phyloP scores from a whole-genome alignment of 2,113 vertebrate genomes.

The Cebus imitator region DNA sequence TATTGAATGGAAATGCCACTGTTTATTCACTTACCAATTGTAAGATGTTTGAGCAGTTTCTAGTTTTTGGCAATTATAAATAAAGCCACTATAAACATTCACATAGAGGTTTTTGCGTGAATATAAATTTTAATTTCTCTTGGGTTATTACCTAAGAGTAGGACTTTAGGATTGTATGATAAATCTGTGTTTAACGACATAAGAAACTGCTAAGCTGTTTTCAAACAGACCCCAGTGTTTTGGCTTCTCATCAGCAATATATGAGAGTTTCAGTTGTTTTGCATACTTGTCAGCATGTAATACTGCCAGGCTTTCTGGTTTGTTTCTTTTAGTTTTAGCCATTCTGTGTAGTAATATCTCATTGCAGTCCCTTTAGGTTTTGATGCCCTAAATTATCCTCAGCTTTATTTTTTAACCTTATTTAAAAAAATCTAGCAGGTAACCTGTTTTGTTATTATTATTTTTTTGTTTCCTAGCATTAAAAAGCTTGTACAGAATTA shows the following conservation, averaged over 20 bases:
- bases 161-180: not conserved
- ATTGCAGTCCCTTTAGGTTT: not conserved
- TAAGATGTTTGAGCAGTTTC: not conserved
- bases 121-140: not conserved
- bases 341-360: not conserved
- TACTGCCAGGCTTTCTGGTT: not conserved
- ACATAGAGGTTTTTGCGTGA: slow-evolving; percentile 2
- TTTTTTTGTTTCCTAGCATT: not conserved
- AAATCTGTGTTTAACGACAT: slow-evolving; percentile 12
- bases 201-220: slow-evolving; percentile 27
- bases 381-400: slow-evolving; percentile 22
- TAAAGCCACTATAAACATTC: not conserved
- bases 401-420: not conserved
- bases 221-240: not conserved
- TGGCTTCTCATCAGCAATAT: not conserved
- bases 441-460: not conserved
- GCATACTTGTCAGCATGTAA: not conserved
- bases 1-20: not conserved
- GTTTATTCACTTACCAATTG: not conserved
- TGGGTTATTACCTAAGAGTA: not conserved
- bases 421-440: not conserved
- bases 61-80: not conserved
- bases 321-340: not conserved
- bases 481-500: not conserved
- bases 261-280: not conserved